Percentiles rank a stretch among this genome's conserved stretches.
These are phyloP conservation scores for Fabriciana adippe DNA, from an alignment of 2,888 invertebrate genomes.

Conservation along the genomic window DNA sequence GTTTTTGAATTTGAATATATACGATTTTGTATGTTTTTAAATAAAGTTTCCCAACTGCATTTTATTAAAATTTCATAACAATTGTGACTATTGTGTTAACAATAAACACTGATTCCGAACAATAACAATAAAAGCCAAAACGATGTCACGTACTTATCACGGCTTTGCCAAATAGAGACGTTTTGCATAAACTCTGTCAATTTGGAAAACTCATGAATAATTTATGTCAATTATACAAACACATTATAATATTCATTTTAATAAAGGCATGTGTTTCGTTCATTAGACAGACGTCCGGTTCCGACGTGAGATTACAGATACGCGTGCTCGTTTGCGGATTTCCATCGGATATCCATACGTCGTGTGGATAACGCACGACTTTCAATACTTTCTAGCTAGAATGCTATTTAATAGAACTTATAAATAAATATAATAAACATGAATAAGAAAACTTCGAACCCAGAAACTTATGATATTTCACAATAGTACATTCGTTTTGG, in stretches of 20 bases:
- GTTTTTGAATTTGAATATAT: too few species aligned
- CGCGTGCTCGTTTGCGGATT: slow-evolving; percentile 27
- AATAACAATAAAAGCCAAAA: not conserved
- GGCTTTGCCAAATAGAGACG: slow-evolving; percentile 14
- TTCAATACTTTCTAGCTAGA: slow-evolving; percentile 27
- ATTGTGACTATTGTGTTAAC: too few species aligned
- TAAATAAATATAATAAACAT: not conserved
- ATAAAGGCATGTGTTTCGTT: slow-evolving; percentile 22
- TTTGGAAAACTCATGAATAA: slow-evolving; percentile 18
- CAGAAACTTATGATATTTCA: too few species aligned
- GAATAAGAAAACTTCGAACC: too few species aligned
- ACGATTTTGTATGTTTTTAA: too few species aligned
- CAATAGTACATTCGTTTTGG: too few species aligned
- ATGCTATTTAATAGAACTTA: slow-evolving; percentile 3
- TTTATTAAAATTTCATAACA: too few species aligned
- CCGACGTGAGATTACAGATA: slow-evolving; percentile 28
- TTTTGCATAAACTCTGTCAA: not conserved
- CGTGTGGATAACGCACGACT: slow-evolving; percentile 28
- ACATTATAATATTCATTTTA: slow-evolving; percentile 14
- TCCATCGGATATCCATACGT: slow-evolving; percentile 27
- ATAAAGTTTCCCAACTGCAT: too few species aligned
- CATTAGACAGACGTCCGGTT: slow-evolving; percentile 33
- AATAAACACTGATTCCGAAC: slow-evolving; percentile 19
- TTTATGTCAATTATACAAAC: slow-evolving; percentile 24
- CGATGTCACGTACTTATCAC: not conserved